Evolutionary conservation across 23 tunicate species (phyloP).

Genomic region (Clavelina lepadiformis): DNA sequence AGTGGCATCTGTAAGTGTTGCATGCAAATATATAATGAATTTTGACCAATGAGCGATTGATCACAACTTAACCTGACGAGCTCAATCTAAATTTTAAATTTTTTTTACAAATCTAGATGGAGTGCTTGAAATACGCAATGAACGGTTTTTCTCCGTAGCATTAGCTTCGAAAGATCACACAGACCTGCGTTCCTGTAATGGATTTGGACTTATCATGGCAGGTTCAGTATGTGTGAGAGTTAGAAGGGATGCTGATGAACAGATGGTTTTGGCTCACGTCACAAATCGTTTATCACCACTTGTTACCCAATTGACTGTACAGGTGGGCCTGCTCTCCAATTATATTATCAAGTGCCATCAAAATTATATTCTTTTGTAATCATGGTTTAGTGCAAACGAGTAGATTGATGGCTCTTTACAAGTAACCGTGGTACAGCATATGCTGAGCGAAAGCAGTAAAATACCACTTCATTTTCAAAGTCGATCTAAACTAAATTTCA

Average conservation of each 20-base stretch:
- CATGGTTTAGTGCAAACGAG: too few species aligned
- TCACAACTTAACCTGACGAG: too few species aligned
- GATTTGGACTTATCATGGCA: conserved; percentile 29
- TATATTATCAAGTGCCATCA: too few species aligned
- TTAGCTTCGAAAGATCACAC: conserved; percentile 23
- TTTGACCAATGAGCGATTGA: too few species aligned
- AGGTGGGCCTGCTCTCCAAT: conserved; percentile 31
- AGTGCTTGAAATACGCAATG: conserved; percentile 78
- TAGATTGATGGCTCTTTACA: too few species aligned
- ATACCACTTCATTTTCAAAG: too few species aligned
- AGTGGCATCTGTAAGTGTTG: too few species aligned
- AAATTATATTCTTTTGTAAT: too few species aligned
- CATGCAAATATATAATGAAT: too few species aligned
- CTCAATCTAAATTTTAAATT: neutral
- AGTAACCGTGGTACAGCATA: too few species aligned
- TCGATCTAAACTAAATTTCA: too few species aligned
- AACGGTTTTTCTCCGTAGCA: conserved; percentile 63
- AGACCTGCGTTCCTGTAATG: conserved; percentile 8
- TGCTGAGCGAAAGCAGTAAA: too few species aligned
- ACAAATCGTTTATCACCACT: conserved; percentile 62
- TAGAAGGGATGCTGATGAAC: conserved; percentile 84
- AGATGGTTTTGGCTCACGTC: conserved; percentile 94
- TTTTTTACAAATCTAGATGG: conserved; percentile 52
- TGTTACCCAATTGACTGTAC: conserved; percentile 59
- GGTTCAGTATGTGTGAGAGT: conserved; percentile 77